Base-by-base conservation (phyloP, 2,888 invertebrate genomes). In the Neuroscelio doddi region DNA sequence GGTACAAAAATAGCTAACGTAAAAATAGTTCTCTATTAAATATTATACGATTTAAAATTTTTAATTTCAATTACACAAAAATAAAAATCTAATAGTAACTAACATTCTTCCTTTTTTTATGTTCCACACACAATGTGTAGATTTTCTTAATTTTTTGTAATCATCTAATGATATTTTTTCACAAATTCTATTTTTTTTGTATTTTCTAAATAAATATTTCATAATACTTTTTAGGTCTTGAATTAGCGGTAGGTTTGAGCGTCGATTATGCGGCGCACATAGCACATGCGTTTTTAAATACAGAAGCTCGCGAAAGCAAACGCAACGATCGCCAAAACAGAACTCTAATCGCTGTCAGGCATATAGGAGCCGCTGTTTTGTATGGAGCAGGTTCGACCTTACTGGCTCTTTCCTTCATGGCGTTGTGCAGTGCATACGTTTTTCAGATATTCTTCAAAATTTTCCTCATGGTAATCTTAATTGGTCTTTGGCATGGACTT, bases 211-310 rank as follows among this genome's bases (percentile, higher is more conserved):
- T 21, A 3, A 3, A 21, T 5, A 21, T 21, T n/a, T n/a, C n/a
- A n/a, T n/a, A n/a, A 5, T 21, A 21, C 21, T 21, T 2, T 21
- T 21, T 21, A 83, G 83, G 80, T 21, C 85, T 94, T 8, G 92
- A 94, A 75, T 86, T 94, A 26, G 93, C 93, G 1, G 91, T 93
- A 63, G 94, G 94, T 45, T 86, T 95, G 46, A 93, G 93, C 76
- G 92, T 94, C 0, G 94, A 95, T 83, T 94, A 93, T 74, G 92
- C 94, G 0, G 92, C 93, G 1, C 93, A 93, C 77, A 90, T 93
- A 3, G 92, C 93, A 0, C 93, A 94, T 78, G 91, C 92, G 1
- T 94, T 94, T 81, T 87, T 94, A 73, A 91, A 91, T 1, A 88
- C 88, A 0, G 80, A 86, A 24, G 86, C 86, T 36, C 85, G 87